These are phyloP conservation scores for Ylistrum balloti DNA, from an alignment of 1,140 invertebrate species.

Conservation along the genomic window DNA sequence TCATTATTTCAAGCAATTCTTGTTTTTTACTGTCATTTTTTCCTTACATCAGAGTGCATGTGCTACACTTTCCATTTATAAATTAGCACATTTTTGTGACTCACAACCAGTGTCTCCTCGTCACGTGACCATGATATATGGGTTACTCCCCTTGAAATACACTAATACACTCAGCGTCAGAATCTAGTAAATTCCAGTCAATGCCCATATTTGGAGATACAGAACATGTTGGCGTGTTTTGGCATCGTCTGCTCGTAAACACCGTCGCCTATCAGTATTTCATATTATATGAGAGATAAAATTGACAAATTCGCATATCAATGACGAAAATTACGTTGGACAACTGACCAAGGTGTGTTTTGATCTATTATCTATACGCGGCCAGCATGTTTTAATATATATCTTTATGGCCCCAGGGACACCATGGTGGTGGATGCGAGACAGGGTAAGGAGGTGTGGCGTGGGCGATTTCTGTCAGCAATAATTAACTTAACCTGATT, in stretches of 20 bases:
- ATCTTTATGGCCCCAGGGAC: background rate
- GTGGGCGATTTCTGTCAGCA: background rate
- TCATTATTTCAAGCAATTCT: no score
- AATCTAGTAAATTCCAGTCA: background rate
- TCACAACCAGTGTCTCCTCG: constrained; percentile 13
- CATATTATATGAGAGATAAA: background rate
- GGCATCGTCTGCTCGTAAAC: background rate
- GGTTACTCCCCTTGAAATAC: constrained; percentile 26
- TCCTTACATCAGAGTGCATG: no score
- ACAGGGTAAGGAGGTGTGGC: background rate
- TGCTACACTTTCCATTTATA: no score
- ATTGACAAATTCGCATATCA: background rate
- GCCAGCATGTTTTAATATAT: background rate
- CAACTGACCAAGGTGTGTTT: background rate
- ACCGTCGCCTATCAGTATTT: background rate
- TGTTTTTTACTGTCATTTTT: no score
- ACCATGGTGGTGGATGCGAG: background rate
- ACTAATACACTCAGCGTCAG: constrained; percentile 9
- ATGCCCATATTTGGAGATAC: constrained; percentile 33
- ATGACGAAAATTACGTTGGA: background rate
- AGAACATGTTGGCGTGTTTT: background rate
- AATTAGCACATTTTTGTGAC: background rate
- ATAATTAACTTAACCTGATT: background rate
- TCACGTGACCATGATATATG: background rate
- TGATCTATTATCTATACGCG: background rate